Evolutionary conservation across 2,888 invertebrate genomes (phyloP), one percentile per base, ranked within the genome.

Genomic region (Xanthostigma xanthostigma): DNA sequence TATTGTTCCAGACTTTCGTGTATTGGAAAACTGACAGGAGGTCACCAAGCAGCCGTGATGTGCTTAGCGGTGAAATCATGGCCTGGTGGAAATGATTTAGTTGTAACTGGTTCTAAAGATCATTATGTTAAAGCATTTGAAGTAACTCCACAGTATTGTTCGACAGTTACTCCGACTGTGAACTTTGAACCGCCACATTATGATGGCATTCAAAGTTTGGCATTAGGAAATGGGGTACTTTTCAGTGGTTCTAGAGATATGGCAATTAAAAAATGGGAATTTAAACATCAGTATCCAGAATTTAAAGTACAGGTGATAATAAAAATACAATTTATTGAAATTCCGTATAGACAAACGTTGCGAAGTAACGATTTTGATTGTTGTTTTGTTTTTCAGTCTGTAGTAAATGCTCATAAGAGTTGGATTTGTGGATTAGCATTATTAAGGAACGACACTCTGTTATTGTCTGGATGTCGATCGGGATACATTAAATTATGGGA

Each of bases 181-280:
- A 77, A 81, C 57, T 69, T 87, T 49, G 80, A 84, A 57, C 91
- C 91, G 11, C 91, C 91, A 8, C 91, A 91, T 68, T 91, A 91
- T 65, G 91, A 91, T 65, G 91, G 90, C 33, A 86, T 92, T 47
- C 86, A 90, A 63, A 83, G 85, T 41, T 70, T 91, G 44, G 79
- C 83, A 36, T 70, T 84, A 46, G 66, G 70, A 51, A 81, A 76
- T 36, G 71, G 76, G 54, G 74, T 73, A 12, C 70, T 91, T 14
- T 91, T 87, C 72, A 86, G 85, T 59, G 90, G 88, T 38, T 88
- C 88, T 8, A 68, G 91, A 42, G 91, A 91, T 67, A 83, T 81
- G 65, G 84, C 86, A 62, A 82, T 91, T 63, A 90, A 90, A 68
- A 81, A 86, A 57, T 90, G 89, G 89, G 80, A 81, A 59, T 69